Evolutionary conservation across 2,113 vertebrate species (phyloP).

Genomic region (Ammospiza caudacuta): DNA sequence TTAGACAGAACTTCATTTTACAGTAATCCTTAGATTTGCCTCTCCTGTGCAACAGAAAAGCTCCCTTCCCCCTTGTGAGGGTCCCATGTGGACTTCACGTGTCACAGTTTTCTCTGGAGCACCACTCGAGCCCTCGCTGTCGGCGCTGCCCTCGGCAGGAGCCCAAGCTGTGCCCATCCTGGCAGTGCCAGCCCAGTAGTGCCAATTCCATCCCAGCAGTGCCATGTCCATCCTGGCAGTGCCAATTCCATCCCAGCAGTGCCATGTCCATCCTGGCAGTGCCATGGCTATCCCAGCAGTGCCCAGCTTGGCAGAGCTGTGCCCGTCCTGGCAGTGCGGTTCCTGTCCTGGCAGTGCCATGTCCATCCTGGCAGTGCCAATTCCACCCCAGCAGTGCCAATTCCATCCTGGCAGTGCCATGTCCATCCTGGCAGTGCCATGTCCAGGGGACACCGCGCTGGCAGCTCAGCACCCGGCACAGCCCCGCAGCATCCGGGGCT

Average conservation of each 20-base stretch:
- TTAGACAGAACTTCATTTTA: slow-evolving; percentile 38
- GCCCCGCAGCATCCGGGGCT: background rate
- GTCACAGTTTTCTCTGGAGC: slow-evolving; percentile 19
- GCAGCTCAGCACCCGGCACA: background rate
- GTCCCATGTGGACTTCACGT: background rate
- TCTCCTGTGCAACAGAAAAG: slow-evolving; percentile 34
- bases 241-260: no score
- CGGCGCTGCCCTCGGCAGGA: background rate
- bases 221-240: background rate
- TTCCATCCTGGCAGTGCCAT: fast-evolving
- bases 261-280: no score
- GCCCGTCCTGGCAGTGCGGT: no score
- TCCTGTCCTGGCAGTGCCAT: no score
- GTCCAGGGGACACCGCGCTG: background rate
- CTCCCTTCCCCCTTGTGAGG: background rate
- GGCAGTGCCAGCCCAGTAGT: background rate
- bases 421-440: background rate
- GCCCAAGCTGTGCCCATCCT: fast-evolving
- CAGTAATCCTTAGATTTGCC: background rate
- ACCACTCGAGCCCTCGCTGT: background rate
- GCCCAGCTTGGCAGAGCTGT: no score
- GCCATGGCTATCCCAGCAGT: no score
- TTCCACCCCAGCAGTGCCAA: no score
- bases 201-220: no score
- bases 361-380: no score